Evolutionary conservation across 2,888 invertebrate species (phyloP), one percentile per base, ranked within the genome.

Genomic region (Hartigia nigra): DNA sequence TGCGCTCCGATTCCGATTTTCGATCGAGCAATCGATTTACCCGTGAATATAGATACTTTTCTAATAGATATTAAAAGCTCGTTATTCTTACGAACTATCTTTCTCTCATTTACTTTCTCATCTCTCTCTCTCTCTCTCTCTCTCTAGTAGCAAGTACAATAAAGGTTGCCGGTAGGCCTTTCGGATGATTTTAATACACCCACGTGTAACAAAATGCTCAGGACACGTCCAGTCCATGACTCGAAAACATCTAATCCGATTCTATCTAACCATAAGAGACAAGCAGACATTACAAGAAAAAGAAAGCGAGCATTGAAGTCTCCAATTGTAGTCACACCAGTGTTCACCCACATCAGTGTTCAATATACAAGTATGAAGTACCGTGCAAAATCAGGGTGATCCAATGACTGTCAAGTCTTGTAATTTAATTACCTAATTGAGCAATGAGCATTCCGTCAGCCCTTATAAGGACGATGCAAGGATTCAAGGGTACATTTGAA

Each of bases 101-200:
- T 31, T 70, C 75, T 36, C 70, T n/a, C 23, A 23, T 76, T 76
- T 76, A 70, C 31, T 74, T 35, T 32, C 76, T 79, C 70, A 34
- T 76, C 34, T 75, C 74, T 35, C 69, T 55, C 76, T 79, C 70
- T 77, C 23, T 39, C 76, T 75, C 32, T 75, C n/a, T 12, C 74
- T 36, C 35, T 36, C 36, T 76, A 75, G 76, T 69, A 35, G 76
- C 37, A 70, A 37, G 76, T 79, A 55, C 31, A 79, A 79, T 74
- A 14, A 23, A 55, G 55, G 23, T 55, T 55, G 55, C 55, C 55
- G 55, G 55, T 55, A 23, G 55, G 55, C 55, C 23, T n/a, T n/a
- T 55, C 9, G 55, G 55, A 55, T 55, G 55, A 23, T 55, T 55
- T 23, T 55, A 55, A 55, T 55, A 55, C 55, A 9, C 55, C 55